Evolutionary conservation across 2,888 invertebrate species (phyloP).

Genomic region (Agriotes lineatus): DNA sequence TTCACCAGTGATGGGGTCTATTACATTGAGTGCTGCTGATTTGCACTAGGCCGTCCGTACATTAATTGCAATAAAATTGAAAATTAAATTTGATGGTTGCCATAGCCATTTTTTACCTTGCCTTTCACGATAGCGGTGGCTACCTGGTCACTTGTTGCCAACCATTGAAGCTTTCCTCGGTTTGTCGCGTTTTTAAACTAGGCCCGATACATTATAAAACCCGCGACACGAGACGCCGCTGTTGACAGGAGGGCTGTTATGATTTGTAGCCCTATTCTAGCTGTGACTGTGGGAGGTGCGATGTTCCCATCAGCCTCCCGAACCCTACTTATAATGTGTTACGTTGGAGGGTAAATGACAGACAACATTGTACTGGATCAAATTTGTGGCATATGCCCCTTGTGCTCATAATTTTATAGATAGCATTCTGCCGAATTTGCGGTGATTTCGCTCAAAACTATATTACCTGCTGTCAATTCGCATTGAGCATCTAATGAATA

Average conservation of each 20-base stretch:
- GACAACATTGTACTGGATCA: slow-evolving; percentile 49
- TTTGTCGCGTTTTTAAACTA: background rate
- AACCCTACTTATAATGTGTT: slow-evolving; percentile 52
- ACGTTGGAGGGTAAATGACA: slow-evolving; percentile 55
- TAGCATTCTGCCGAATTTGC: slow-evolving; percentile 34
- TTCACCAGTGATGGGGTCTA: slow-evolving; percentile 50
- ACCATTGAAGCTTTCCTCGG: background rate
- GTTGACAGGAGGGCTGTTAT: slow-evolving; percentile 59
- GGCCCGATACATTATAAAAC: slow-evolving; percentile 5
- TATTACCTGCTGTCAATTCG: too few species aligned
- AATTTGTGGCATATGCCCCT: slow-evolving; percentile 48
- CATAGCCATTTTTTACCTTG: too few species aligned
- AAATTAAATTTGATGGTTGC: too few species aligned
- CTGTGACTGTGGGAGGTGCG: slow-evolving; percentile 60
- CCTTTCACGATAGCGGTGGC: too few species aligned
- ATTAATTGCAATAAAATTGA: slow-evolving; percentile 15
- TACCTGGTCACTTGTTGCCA: background rate
- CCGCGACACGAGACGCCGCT: slow-evolving; percentile 53
- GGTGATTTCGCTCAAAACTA: slow-evolving; percentile 33
- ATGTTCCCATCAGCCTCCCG: slow-evolving; percentile 56
- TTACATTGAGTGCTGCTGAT: slow-evolving; percentile 43
- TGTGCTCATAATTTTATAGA: slow-evolving; percentile 39
- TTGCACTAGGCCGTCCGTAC: slow-evolving; percentile 34
- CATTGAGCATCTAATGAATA: too few species aligned
- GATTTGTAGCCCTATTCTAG: slow-evolving; percentile 61